These are phyloP conservation scores for Polietes domitor DNA, from an alignment of 2,888 invertebrate species.

Conservation along the genomic window DNA sequence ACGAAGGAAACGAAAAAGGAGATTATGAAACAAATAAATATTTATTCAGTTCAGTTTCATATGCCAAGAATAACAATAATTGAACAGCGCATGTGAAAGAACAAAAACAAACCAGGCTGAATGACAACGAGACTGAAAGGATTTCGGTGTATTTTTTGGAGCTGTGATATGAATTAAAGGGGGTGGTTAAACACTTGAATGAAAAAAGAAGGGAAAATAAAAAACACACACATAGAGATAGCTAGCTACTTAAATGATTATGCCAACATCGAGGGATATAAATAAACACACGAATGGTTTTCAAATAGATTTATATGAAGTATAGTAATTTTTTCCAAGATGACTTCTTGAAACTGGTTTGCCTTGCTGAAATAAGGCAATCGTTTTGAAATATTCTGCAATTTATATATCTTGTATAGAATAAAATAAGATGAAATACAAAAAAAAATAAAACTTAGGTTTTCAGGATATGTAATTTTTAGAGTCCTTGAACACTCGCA, in stretches of 20 bases:
- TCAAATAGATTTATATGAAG: too few species aligned
- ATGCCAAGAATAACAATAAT: background rate
- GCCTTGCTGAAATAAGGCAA: too few species aligned
- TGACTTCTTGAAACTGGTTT: too few species aligned
- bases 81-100: background rate
- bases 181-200: background rate
- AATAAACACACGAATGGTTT: background rate
- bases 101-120: background rate
- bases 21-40: background rate
- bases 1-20: background rate
- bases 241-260: slow-evolving; percentile 9
- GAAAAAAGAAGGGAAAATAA: background rate
- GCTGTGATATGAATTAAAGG: background rate
- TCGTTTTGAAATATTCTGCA: too few species aligned
- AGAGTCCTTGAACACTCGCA: too few species aligned
- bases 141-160: background rate
- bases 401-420: too few species aligned
- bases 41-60: background rate
- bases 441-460: too few species aligned
- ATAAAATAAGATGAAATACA: too few species aligned
- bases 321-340: too few species aligned
- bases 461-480: too few species aligned
- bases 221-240: background rate
- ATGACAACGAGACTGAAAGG: background rate
- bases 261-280: background rate